phyloP scores from a whole-genome alignment of 1,140 invertebrate genomes.

The Bombyx mandarina region DNA sequence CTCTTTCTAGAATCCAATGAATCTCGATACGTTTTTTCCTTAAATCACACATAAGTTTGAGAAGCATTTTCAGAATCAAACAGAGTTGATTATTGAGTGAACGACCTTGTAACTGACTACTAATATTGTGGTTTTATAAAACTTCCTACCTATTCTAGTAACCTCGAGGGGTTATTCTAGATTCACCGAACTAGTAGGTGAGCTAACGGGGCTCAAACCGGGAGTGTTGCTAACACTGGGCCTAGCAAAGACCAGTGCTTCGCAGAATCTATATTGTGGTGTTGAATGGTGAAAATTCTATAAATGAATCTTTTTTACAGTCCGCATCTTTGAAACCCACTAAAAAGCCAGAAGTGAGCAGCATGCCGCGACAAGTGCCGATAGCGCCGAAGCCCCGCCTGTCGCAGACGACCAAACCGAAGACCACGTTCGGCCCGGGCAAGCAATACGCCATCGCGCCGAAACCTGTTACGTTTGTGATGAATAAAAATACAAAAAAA shows the following conservation, averaged over 20 bases:
- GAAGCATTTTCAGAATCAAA: too few species aligned
- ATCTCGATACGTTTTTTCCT: too few species aligned
- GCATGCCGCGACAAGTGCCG: constrained; percentile 42
- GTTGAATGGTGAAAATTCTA: background rate
- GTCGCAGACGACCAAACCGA: constrained; percentile 10
- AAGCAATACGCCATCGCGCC: constrained; percentile 40
- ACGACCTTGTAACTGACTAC: background rate
- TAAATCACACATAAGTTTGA: too few species aligned
- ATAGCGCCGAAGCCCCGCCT: constrained; percentile 56
- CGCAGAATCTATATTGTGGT: background rate
- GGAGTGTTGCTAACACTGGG: too few species aligned
- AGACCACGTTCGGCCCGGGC: constrained; percentile 11
- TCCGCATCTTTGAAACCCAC: constrained; percentile 16
- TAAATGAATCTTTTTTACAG: constrained; percentile 19
- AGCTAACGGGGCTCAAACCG: too few species aligned
- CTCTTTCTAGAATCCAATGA: too few species aligned
- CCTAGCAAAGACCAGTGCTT: too few species aligned
- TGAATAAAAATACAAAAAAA: constrained; percentile 38
- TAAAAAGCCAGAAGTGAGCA: constrained; percentile 16
- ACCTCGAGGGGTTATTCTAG: background rate
- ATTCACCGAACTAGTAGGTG: too few species aligned
- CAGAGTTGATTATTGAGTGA: background rate
- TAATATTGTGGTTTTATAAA: background rate
- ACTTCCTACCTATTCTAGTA: too few species aligned
- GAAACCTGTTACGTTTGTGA: constrained; percentile 33